Evolutionary conservation across 2,888 invertebrate species (phyloP).

Genomic region (Lithophane socia): DNA sequence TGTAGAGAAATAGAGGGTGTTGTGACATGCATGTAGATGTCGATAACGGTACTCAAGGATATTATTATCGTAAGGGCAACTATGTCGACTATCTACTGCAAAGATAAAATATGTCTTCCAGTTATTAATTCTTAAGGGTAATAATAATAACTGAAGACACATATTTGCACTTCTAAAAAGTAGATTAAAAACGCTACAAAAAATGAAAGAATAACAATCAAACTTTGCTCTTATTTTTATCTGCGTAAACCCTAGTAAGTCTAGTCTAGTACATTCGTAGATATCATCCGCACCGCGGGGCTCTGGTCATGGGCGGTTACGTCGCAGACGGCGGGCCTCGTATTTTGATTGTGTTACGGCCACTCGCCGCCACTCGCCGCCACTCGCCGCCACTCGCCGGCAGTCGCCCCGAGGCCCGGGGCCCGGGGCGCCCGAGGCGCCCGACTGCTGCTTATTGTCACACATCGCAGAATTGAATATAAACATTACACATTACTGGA

Average conservation of each 20-base stretch:
- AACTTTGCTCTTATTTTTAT: background rate
- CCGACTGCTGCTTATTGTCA: constrained; percentile 2
- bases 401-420: background rate
- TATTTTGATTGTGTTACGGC: constrained; percentile 42
- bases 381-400: background rate
- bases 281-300: background rate
- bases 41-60: background rate
- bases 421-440: too few relatives aligned
- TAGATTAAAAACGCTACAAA: background rate
- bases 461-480: constrained; percentile 22
- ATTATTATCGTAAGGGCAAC: too few relatives aligned
- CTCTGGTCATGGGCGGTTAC: constrained; percentile 1
- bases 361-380: too few relatives aligned
- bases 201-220: constrained; percentile 5
- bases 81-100: background rate
- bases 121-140: too few relatives aligned
- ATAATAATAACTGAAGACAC: background rate
- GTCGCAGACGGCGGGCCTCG: constrained; percentile 18
- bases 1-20: background rate
- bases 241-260: too few relatives aligned
- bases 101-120: too few relatives aligned
- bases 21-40: background rate
- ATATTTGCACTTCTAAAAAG: background rate
- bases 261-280: background rate
- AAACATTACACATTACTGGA: constrained; percentile 28